Evolutionary conservation across 2,797 vertebrate species (phyloP), one percentile per base, ranked within the genome.

Genomic region (Sylvia borin): DNA sequence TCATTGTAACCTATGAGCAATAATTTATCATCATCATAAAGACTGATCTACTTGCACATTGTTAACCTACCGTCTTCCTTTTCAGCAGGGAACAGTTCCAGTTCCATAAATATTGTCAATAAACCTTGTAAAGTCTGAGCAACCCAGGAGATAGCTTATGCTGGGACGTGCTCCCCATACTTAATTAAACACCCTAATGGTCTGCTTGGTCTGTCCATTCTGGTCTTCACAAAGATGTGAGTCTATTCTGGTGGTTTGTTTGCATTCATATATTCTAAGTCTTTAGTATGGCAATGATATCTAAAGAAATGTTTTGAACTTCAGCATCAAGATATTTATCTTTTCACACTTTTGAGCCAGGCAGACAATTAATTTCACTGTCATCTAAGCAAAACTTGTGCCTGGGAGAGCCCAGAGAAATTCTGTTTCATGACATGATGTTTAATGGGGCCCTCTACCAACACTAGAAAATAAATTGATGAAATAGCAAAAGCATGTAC

Each of bases 61-160:
- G 95, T 94, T 96, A 96, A 96, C 76, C 83, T 38, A 45, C 71
- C 27, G 7, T 93, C 87, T 91, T 89, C 64, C 91, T 86, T 81
- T 94, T 80, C 84, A 88, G 76, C 85, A 65, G 71, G 29, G 68
- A 94, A 91, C 64, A 83, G 84, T 85, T 91, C 76, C 75, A 58
- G 51, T 89, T 70, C 88, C 97, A 97, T 97, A 96, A 97, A 97
- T 97, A 98, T 72, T 88, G 96, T 25, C 85, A 86, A 87, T 88
- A 97, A 97, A 94, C 93, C 95, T 95, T 67, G 65, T 53, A 90
- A 93, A 94, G 73, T 60, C 77, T 47, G 74, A 91, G 51, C 12
- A 82, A 34, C 51, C 48, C 57, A 61, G 9, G 2, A 77, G 68
- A 71, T 8, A 34, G 62, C 62, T 45, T 31, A 22, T 48, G 38